Evolutionary conservation across 2,797 vertebrate genomes (phyloP).

Genomic region (Momotus momota): DNA sequence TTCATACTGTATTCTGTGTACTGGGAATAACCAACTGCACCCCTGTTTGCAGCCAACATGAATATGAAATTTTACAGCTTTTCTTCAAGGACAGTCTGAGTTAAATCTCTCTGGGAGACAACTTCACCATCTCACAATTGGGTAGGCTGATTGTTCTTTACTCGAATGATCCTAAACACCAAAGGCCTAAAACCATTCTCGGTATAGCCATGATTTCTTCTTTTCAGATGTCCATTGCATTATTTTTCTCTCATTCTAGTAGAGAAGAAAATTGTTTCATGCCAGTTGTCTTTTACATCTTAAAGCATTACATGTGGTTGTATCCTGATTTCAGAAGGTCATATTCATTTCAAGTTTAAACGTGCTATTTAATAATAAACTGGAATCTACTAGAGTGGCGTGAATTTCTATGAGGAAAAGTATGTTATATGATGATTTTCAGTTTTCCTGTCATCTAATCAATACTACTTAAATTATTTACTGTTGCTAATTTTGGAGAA

Average conservation of each 20-base stretch:
- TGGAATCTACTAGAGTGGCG: neutral
- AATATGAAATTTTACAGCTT: neutral
- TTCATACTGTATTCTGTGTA: neutral
- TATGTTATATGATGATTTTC: neutral
- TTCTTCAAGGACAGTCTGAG: neutral
- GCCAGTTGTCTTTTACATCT: neutral
- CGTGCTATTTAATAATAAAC: neutral
- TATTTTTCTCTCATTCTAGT: neutral
- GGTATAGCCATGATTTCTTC: neutral
- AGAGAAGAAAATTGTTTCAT: neutral
- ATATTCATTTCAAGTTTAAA: neutral
- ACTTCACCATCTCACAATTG: neutral
- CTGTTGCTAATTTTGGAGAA: neutral
- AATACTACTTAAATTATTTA: neutral
- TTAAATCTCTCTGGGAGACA: neutral
- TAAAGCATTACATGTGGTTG: neutral
- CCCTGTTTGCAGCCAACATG: neutral
- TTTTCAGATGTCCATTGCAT: neutral
- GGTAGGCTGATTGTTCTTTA: neutral
- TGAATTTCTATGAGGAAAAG: neutral
- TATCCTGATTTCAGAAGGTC: neutral
- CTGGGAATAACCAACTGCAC: neutral
- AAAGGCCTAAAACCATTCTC: neutral
- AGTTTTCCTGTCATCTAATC: neutral
- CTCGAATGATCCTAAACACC: neutral